phyloP scores from a whole-genome alignment of 2,113 vertebrate species.

The Aphelocoma coerulescens region DNA sequence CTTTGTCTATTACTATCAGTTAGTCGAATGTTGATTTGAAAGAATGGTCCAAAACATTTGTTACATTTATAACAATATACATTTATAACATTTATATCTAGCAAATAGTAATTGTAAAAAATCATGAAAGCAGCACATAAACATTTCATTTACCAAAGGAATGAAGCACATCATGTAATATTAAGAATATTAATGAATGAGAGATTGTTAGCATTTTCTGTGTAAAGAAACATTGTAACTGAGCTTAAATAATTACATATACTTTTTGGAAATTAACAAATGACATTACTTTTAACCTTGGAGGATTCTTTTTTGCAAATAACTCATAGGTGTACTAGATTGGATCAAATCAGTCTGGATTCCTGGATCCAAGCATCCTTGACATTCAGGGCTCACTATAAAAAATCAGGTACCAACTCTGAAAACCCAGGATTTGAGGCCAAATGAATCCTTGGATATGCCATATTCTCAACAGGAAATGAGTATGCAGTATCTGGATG shows the following conservation, averaged over 20 bases:
- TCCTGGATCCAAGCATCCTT: not conserved
- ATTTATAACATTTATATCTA: not conserved
- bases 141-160: not conserved
- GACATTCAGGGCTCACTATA: not conserved
- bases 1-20: not conserved
- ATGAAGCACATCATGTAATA: not conserved
- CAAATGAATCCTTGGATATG: not conserved
- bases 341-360: not conserved
- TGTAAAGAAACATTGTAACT: not conserved
- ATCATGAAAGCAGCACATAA: not conserved
- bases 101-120: not conserved
- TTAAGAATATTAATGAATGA: not conserved
- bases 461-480: not conserved
- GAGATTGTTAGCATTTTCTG: not conserved
- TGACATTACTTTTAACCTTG: not conserved
- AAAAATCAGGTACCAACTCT: not conserved
- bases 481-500: not conserved
- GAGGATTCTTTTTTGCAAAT: not conserved
- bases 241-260: not conserved
- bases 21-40: not conserved
- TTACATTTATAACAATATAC: not conserved
- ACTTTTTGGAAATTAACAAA: not conserved
- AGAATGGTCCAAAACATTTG: conserved; percentile 21
- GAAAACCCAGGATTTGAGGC: not conserved
- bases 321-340: not conserved